Evolutionary conservation across 92 coral and sea anemone genomes (phyloP).

Genomic region (Epizoanthus stellaris): DNA sequence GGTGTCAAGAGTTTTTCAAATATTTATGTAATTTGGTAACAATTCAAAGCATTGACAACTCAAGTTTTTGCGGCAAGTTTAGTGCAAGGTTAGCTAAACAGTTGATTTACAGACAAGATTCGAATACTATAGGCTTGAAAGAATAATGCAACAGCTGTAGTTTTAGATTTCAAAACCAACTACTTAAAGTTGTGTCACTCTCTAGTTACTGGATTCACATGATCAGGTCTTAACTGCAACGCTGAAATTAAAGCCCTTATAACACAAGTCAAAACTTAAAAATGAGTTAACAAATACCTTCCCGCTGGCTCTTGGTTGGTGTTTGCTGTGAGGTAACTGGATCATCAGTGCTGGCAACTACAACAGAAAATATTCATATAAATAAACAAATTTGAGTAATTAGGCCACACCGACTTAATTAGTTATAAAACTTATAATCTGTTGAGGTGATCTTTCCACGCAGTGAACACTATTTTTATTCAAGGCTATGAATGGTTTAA

Average conservation of each 20-base stretch:
- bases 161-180: too few relatives aligned
- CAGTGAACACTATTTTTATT: too few relatives aligned
- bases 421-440: neutral
- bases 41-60: neutral
- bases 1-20: neutral
- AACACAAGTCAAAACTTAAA: neutral
- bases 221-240: too few relatives aligned
- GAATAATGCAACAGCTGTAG: too few relatives aligned
- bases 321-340: constrained; percentile 16
- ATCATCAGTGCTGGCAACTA: neutral
- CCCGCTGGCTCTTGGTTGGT: constrained; percentile 3
- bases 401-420: neutral
- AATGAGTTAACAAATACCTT: constrained; percentile 11
- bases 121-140: too few relatives aligned
- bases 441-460: too few relatives aligned
- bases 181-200: too few relatives aligned
- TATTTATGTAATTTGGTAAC: neutral
- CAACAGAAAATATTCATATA: neutral
- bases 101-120: too few relatives aligned
- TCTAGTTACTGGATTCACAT: too few relatives aligned
- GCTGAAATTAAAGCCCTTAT: neutral
- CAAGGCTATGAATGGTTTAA: too few relatives aligned
- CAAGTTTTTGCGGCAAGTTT: neutral
- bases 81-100: too few relatives aligned
- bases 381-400: neutral